A percentile compares a stretch with the other conserved stretches of the same genome.
phyloP scores from a whole-genome alignment of 1,140 invertebrate species.

The Chlorops oryzae region DNA sequence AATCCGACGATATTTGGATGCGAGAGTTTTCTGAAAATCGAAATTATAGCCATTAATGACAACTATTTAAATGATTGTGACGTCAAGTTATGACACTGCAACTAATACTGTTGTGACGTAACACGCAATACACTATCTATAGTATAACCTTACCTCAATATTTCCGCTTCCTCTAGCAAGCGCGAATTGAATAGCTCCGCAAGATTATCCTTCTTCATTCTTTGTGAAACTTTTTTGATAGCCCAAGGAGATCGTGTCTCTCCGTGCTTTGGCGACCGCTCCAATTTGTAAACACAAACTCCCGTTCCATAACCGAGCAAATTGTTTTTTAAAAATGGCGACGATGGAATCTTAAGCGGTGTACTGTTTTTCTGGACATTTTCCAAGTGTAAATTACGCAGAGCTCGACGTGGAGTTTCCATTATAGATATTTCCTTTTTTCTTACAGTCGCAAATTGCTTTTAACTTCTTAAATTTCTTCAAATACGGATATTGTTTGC shows the following conservation, averaged over 20 bases:
- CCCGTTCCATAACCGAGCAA: slow-evolving; percentile 54
- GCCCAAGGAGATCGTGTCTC: slow-evolving; percentile 73
- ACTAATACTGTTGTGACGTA: slow-evolving; percentile 12
- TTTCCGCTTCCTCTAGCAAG: slow-evolving; percentile 63
- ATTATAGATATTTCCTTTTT: slow-evolving; percentile 16
- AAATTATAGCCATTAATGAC: neutral
- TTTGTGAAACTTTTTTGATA: slow-evolving; percentile 59
- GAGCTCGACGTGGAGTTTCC: slow-evolving; percentile 36
- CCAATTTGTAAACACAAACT: slow-evolving; percentile 67
- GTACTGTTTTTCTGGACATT: slow-evolving; percentile 35
- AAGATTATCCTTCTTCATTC: slow-evolving; percentile 19
- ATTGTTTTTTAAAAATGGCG: slow-evolving; percentile 39
- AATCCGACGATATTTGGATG: slow-evolving; percentile 83
- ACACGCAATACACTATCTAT: slow-evolving; percentile 8
- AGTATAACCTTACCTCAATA: slow-evolving; percentile 31
- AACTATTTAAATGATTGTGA: neutral
- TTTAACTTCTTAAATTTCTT: too few relatives aligned
- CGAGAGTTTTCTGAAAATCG: slow-evolving; percentile 60
- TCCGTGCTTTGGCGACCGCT: slow-evolving; percentile 62
- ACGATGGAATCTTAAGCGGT: slow-evolving; percentile 36
- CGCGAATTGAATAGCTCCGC: slow-evolving; percentile 49
- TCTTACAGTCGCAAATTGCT: slow-evolving; percentile 2
- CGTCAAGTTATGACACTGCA: neutral
- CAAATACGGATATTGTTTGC: too few relatives aligned
- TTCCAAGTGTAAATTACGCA: slow-evolving; percentile 34